These are phyloP conservation scores for Kryptolebias ocellatus DNA, from an alignment of 2,797 vertebrate genomes.

Conservation along the genomic window DNA sequence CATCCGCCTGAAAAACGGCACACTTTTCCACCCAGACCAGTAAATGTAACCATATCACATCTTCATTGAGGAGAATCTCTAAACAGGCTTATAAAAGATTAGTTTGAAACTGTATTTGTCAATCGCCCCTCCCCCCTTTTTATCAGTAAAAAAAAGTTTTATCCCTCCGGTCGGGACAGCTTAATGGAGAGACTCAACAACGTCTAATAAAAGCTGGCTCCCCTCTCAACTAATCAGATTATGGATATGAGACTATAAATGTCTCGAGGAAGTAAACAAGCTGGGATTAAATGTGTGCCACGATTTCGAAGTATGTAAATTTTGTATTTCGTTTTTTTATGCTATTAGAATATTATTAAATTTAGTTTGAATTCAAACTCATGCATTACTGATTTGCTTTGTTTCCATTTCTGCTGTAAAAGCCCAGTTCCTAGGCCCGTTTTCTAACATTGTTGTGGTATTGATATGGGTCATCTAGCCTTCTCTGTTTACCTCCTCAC, in stretches of 20 bases:
- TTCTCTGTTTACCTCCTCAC: constrained; percentile 34
- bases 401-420: not conserved
- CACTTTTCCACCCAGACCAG: not conserved
- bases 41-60: not conserved
- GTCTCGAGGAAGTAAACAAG: constrained; percentile 46
- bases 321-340: constrained; percentile 70
- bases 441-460: not conserved
- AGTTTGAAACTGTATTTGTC: not conserved
- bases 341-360: constrained; percentile 61
- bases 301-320: constrained; percentile 68
- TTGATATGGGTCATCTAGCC: not conserved
- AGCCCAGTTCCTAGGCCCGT: too few species aligned
- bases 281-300: constrained; percentile 24
- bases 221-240: constrained; percentile 51
- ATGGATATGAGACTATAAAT: constrained; percentile 27
- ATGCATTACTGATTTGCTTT: not conserved
- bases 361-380: constrained; percentile 37
- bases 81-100: not conserved
- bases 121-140: constrained; percentile 2
- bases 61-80: not conserved
- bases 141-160: constrained; percentile 32
- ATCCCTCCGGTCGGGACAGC: constrained; percentile 31
- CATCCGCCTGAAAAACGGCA: constrained; percentile 4
- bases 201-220: constrained; percentile 53
- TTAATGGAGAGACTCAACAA: constrained; percentile 38